phyloP scores from a whole-genome alignment of 2,797 vertebrate genomes.

The Gastrophryne carolinensis region DNA sequence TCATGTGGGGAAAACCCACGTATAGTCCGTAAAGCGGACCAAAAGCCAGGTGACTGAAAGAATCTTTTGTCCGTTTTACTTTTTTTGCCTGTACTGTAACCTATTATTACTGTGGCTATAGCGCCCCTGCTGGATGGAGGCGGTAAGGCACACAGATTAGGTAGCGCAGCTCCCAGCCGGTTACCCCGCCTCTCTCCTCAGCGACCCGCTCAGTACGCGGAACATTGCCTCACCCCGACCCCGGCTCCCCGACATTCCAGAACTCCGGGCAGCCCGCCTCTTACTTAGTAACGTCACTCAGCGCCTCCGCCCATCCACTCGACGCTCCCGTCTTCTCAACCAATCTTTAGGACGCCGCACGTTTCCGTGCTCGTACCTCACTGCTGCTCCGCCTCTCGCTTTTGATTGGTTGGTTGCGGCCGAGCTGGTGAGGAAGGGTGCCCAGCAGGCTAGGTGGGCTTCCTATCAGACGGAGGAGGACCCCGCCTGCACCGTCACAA shows the following conservation, averaged over 20 bases:
- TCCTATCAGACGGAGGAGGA: conserved; percentile 39
- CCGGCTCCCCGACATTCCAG: background rate
- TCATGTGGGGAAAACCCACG: no score
- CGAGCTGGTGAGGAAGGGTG: conserved; percentile 51
- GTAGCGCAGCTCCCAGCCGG: no score
- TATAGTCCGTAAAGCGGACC: no score
- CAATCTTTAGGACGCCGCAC: background rate
- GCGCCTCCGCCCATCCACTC: background rate
- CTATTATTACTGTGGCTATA: no score
- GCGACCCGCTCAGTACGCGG: no score
- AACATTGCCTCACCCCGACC: background rate
- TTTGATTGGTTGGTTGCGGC: background rate
- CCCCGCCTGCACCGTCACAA: background rate
- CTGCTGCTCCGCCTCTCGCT: background rate
- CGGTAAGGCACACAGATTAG: no score
- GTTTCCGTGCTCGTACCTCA: background rate
- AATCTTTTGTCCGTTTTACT: no score
- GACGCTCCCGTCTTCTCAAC: background rate
- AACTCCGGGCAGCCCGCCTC: background rate
- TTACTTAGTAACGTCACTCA: background rate
- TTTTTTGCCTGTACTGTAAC: no score
- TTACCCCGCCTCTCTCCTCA: no score
- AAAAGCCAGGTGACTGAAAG: no score
- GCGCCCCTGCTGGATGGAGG: no score
- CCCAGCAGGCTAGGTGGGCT: conserved; percentile 31